Evolutionary conservation across 2,797 vertebrate species (phyloP).

Genomic region (Hipposideros larvatus): DNA sequence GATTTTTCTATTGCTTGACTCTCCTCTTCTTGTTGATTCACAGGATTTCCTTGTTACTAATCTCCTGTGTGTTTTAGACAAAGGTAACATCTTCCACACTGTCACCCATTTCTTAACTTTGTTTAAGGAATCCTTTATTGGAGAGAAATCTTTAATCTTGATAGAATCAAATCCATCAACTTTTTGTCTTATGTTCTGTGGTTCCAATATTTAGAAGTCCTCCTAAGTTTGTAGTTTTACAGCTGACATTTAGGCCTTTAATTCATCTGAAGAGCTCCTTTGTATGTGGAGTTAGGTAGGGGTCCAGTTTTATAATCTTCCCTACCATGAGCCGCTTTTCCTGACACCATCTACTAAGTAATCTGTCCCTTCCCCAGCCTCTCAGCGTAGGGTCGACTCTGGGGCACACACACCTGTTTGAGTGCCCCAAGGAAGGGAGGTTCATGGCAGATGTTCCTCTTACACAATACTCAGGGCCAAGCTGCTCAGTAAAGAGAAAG

Average conservation of each 20-base stretch:
- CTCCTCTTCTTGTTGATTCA: background rate
- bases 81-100: background rate
- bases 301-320: background rate
- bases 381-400: background rate
- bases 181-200: background rate
- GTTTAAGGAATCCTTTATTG: background rate
- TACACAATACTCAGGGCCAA: background rate
- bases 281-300: background rate
- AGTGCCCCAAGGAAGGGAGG: background rate
- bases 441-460: background rate
- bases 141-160: slow-evolving; percentile 16
- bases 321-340: background rate
- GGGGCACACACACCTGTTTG: background rate
- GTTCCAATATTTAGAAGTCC: background rate
- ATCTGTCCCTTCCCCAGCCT: background rate
- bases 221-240: background rate
- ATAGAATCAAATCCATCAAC: background rate
- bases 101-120: slow-evolving; percentile 20
- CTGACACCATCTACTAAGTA: background rate
- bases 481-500: slow-evolving; percentile 2
- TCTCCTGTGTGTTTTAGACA: background rate
- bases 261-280: background rate
- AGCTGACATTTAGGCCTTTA: background rate
- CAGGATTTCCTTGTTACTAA: background rate
- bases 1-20: slow-evolving; percentile 18